A percentile compares a stretch with the other conserved stretches of the same genome.
Evolutionary conservation across 1,140 invertebrate species (phyloP).

Genomic region (Ceratina australensis): DNA sequence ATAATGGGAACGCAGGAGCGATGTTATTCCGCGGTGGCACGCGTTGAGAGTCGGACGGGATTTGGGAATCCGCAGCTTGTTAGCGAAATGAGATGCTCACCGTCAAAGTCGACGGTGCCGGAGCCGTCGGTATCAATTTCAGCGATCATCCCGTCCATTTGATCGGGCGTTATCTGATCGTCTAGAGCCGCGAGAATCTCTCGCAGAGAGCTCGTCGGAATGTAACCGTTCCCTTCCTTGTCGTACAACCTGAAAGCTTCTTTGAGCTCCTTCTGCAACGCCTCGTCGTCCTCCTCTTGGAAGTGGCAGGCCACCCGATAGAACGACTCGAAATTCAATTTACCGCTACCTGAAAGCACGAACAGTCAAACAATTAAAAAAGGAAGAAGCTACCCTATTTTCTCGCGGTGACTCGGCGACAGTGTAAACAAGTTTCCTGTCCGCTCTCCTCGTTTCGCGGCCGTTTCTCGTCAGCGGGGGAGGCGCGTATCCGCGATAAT

Average conservation of each 20-base stretch:
- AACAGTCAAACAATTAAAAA: conserved; percentile 10
- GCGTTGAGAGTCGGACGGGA: not conserved
- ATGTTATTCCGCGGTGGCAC: not conserved
- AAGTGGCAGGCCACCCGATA: conserved; percentile 85
- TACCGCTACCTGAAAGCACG: conserved; percentile 80
- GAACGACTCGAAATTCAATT: conserved; percentile 85
- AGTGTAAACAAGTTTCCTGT: conserved; percentile 24
- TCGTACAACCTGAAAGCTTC: conserved; percentile 88
- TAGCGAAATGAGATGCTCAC: conserved; percentile 74
- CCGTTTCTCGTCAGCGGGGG: not conserved
- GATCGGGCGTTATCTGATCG: conserved; percentile 89
- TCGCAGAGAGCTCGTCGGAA: conserved; percentile 88
- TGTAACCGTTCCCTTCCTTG: conserved; percentile 90
- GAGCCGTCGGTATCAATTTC: conserved; percentile 91
- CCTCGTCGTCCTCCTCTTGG: conserved; percentile 88
- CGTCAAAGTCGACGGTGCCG: conserved; percentile 92
- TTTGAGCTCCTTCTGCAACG: conserved; percentile 87
- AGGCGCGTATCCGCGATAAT: conserved; percentile 7
- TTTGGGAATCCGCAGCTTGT: not conserved
- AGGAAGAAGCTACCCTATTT: not conserved
- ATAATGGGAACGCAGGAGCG: not conserved
- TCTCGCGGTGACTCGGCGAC: not conserved
- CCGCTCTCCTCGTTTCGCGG: conserved; percentile 1
- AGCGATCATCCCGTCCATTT: conserved; percentile 91
- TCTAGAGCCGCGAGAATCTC: conserved; percentile 89